Evolutionary conservation across 2,113 vertebrate genomes (phyloP), one percentile per base, ranked within the genome.

Genomic region (Xerus inauris): DNA sequence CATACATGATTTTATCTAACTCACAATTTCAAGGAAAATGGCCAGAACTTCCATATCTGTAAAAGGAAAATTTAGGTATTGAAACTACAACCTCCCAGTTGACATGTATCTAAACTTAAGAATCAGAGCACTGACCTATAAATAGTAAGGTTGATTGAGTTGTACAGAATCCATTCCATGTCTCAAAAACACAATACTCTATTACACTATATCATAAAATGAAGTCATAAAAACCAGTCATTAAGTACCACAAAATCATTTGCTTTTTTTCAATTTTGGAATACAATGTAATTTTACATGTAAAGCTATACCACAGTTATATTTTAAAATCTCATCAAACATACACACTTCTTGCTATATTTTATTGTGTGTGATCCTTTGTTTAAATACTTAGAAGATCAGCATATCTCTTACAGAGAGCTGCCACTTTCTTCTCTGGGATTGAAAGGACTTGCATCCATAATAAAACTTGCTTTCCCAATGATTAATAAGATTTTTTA

Each of bases 381-480:
- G 20, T 28, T 57, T 57, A 22, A 97, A 96, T 97, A 99, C 99
- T 99, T 98, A 99, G 99, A 98, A 99, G 98, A 98, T 99, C 99
- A 80, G 99, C 99, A 93, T 99, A 99, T 98, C 99, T 99, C 98
- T 99, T 99, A 98, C 99, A 99, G 97, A 99, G 98, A 97, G 99
- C 99, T 91, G 99, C 99, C 96, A 99, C 98, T 95, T 99, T 99
- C 98, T 99, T 99, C 96, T 99, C 99, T 45, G 99, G 99, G 91
- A 99, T 99, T 92, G 99, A 98, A 57, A 99, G 98, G 28, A 99
- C 99, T 98, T 99, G 99, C 99, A 99, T 99, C 98, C 99, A 94
- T 96, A 99, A 98, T 72, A 99, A 98, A n/a, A 99, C 99, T 98
- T 99, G 99, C 99, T 99, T 99, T 94, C 99, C 99, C 99, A 88